Evolutionary conservation across 2,797 vertebrate species (phyloP).

Genomic region (Apodemus agrarius): DNA sequence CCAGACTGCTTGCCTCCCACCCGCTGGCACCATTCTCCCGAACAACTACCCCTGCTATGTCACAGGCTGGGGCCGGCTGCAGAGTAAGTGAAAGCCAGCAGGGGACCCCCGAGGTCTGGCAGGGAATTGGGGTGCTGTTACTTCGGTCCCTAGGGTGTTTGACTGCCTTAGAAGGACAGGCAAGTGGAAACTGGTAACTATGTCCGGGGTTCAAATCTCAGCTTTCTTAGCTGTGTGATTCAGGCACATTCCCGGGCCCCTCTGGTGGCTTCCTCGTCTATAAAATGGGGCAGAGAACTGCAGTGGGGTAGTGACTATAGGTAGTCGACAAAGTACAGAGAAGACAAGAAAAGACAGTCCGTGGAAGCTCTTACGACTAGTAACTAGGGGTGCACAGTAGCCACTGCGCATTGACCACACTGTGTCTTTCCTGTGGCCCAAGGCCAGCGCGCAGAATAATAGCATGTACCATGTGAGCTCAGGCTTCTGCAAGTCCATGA

Average conservation of each 20-base stretch:
- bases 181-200: background rate
- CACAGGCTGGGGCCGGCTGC: constrained; percentile 91
- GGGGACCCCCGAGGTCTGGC: background rate
- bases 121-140: background rate
- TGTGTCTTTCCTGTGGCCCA: background rate
- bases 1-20: constrained; percentile 89
- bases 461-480: background rate
- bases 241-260: background rate
- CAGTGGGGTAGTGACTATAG: background rate
- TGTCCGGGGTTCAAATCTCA: background rate
- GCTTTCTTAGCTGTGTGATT: background rate
- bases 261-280: background rate
- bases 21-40: constrained; percentile 82
- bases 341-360: background rate
- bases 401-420: background rate
- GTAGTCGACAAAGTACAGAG: background rate
- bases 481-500: background rate
- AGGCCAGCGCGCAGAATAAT: background rate
- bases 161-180: background rate
- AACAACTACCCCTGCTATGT: constrained; percentile 88
- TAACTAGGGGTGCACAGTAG: background rate
- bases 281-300: background rate
- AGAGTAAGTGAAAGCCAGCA: constrained; percentile 85
- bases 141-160: background rate
- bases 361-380: background rate